Evolutionary conservation across 1,140 invertebrate species (phyloP).

Genomic region (Drosophila kikkawai): DNA sequence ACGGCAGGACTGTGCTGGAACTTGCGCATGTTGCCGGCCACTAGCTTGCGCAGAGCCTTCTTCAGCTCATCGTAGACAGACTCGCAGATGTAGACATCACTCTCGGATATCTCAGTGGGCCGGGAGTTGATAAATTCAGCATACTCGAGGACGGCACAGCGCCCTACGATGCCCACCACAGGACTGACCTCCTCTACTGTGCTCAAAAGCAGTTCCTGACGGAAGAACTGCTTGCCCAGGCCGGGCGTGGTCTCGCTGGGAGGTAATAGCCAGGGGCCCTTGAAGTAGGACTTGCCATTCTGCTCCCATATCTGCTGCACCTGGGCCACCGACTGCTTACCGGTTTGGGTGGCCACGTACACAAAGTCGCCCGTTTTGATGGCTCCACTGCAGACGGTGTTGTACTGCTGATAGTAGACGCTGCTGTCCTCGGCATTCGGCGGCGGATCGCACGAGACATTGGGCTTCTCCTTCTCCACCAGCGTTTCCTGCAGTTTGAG

Average conservation of each 20-base stretch:
- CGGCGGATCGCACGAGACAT: conserved; percentile 87
- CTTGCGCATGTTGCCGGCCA: conserved; percentile 92
- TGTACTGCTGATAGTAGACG: conserved; percentile 97
- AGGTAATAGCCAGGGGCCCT: conserved; percentile 96
- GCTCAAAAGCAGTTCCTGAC: conserved; percentile 97
- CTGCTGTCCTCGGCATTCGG: conserved; percentile 89
- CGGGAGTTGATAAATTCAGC: conserved; percentile 97
- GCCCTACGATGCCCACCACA: conserved; percentile 95
- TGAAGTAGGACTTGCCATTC: conserved; percentile 94
- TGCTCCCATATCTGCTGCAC: conserved; percentile 97
- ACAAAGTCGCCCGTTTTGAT: conserved; percentile 97
- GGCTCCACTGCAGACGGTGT: conserved; percentile 91
- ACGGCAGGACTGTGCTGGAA: conserved; percentile 93
- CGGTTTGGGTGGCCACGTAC: conserved; percentile 94
- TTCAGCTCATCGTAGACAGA: conserved; percentile 96
- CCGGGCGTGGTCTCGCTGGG: conserved; percentile 93
- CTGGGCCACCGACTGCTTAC: conserved; percentile 95
- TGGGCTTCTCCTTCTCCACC: conserved; percentile 92
- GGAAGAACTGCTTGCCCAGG: conserved; percentile 90
- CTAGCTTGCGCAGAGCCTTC: conserved; percentile 91
- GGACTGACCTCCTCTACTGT: conserved; percentile 96
- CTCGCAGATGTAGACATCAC: conserved; percentile 97
- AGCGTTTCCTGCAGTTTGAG: conserved; percentile 92
- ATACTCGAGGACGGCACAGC: conserved; percentile 95
- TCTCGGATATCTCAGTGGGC: conserved; percentile 96